Evolutionary conservation across 1,140 invertebrate genomes (phyloP), one percentile per base, ranked within the genome.

Genomic region (Drosophila azteca): DNA sequence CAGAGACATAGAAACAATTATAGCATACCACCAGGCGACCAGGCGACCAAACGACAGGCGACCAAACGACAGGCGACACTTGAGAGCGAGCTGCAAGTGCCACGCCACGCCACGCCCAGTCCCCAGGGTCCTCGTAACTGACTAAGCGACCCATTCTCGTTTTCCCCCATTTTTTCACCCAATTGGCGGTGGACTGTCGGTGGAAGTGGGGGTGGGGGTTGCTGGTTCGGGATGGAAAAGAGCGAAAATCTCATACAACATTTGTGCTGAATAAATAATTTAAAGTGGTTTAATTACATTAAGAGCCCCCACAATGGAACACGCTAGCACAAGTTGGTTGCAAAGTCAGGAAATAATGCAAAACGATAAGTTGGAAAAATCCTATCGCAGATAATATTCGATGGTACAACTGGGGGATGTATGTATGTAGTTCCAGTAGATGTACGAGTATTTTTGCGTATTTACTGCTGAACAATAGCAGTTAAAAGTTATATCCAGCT

Each of bases 21-120:
- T 73, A 31, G 62, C 60, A 59, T 54, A 77, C 55, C 54, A 35
- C 17, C 6, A 20, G 66, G 46, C 60, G 80, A 49, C 76, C 17
- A 20, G 17, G 17, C 17, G 17, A 20, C 17, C 17, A 24, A 63
- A 43, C 60, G 80, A 49, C 76, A 84, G 66, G 46, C 60, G 80
- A 49, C 76, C 17, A 20, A 1, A 1, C 17, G 17, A 20, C 17
- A 24, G 66, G 46, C 60, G 80, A 49, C 76, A 84, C 71, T 85
- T 85, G 53, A 75, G 64, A 63, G 24, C 4, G 3, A 20, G 24
- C 22, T 44, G 55, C 45, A 31, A 41, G 26, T 59, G 71, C 80
- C 80, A 84, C 80, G 71, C 17, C 17, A 20, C 17, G 17, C 17
- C 80, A 83, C 80, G 71, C 80, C 80, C 80, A 79, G 24, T 55